Conservation (phyloP, 2,113 vertebrate species). For the Tyrannus savana region DNA sequence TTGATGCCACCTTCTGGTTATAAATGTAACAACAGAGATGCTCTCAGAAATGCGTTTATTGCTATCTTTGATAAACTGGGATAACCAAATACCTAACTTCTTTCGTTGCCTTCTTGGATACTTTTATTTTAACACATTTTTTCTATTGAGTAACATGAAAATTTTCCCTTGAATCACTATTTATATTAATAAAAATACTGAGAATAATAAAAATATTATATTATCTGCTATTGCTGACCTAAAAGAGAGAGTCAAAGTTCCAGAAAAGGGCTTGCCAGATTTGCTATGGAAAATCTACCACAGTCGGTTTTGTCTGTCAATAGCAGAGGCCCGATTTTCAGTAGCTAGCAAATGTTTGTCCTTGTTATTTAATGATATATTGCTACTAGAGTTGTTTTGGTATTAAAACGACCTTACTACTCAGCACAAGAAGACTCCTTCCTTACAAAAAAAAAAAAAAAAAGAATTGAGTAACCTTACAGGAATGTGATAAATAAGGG, state of each 20-base stretch:
- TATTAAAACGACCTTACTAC: background rate
- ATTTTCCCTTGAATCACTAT: background rate
- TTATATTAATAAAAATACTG: background rate
- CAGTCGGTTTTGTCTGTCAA: background rate
- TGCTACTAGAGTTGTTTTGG: fast-evolving
- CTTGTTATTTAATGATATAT: background rate
- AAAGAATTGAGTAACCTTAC: background rate
- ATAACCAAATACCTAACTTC: background rate
- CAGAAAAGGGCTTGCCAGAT: fast-evolving
- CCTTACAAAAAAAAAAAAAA: background rate
- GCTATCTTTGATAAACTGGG: background rate
- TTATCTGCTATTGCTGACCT: background rate
- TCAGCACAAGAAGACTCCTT: background rate
- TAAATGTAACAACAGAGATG: background rate
- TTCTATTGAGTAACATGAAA: background rate
- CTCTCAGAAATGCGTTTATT: background rate
- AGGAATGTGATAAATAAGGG: background rate
- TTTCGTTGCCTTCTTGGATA: background rate
- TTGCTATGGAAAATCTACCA: background rate
- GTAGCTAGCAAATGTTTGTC: background rate
- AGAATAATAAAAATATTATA: background rate
- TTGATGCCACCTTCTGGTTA: constrained; percentile 53
- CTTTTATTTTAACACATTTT: background rate
- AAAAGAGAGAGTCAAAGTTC: background rate
- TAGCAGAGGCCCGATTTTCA: background rate